A percentile compares a stretch with the other conserved stretches of the same genome.
Conservation (phyloP, 2,888 invertebrate species). For the Ectemnius cavifrons region DNA sequence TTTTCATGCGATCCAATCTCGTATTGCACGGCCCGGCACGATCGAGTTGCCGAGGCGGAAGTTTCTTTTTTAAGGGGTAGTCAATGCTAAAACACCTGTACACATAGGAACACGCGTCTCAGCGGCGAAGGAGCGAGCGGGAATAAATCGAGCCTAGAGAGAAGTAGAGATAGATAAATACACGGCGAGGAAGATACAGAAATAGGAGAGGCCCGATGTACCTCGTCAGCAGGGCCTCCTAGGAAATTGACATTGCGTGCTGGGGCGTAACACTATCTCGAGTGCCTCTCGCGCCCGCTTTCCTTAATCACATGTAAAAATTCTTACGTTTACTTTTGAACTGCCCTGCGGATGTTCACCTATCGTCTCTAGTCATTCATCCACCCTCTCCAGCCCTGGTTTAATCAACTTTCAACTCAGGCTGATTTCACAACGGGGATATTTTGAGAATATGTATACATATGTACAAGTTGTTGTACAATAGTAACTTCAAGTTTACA, state of each 20-base stretch:
- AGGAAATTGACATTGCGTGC: conserved; percentile 74
- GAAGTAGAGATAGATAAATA: conserved; percentile 61
- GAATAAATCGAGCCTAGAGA: conserved; percentile 59
- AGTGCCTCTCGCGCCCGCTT: conserved; percentile 46
- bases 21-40: background rate
- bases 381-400: too few species aligned
- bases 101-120: conserved; percentile 9
- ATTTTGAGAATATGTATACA: too few species aligned
- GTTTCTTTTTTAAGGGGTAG: too few species aligned
- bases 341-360: conserved; percentile 13
- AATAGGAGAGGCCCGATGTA: conserved; percentile 44
- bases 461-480: too few species aligned
- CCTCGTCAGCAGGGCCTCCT: conserved; percentile 58
- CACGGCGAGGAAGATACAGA: conserved; percentile 58
- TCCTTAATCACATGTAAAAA: conserved; percentile 57
- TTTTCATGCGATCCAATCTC: conserved; percentile 1
- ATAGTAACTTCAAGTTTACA: too few species aligned
- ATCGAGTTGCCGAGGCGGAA: too few species aligned
- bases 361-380: background rate
- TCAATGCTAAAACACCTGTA: background rate
- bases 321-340: conserved; percentile 28
- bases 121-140: conserved; percentile 21
- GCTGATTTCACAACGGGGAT: too few species aligned
- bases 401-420: too few species aligned
- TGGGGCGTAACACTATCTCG: conserved; percentile 61